Evolutionary conservation across 1,140 invertebrate species (phyloP), one percentile per base, ranked within the genome.

Genomic region (Odontomachus brunneus): DNA sequence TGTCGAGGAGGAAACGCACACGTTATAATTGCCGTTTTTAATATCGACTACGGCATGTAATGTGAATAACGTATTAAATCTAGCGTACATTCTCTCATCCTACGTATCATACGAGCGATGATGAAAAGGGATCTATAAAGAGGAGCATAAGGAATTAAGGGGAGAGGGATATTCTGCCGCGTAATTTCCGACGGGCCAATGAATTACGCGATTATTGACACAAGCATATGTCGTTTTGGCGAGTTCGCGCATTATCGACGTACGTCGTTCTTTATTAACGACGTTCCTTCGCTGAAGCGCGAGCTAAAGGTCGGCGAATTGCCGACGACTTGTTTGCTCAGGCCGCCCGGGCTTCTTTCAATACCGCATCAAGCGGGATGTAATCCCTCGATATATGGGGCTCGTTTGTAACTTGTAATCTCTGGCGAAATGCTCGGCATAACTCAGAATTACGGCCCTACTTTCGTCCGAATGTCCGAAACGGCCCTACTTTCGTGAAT

Each of bases 391-490:
- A 92, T 91, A 92, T 92, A 92, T 92, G 84, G 88, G 80, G 17
- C 89, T 92, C 89, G 88, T 92, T 92, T 91, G 87, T 92, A 91
- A 89, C 85, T 86, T 88, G 90, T 91, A 90, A 91, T 91, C 91
- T 91, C 82, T 83, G 14, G 17, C 74, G 71, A 91, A 89, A 89
- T 59, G 67, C 73, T 51, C 57, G 55, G 62, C 82, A 89, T 91
- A 89, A 90, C 66, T 89, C 72, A 91, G 90, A 92, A 88, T 92
- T 91, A 92, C 81, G 72, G 80, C 19, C 33, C 19, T 44, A 44
- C 9, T 59, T 74, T 17, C 55, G 33, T 83, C 2, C 12, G 55
- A 65, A 85, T 29, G 44, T 67, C 53, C 29, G 51, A 44, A 44
- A 19, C 14, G 14, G n/a, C n/a, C n/a, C n/a, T n/a, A n/a, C n/a